Conservation (phyloP, 2,888 invertebrate species). For the Scaptodrosophila latifasciaeformis region DNA sequence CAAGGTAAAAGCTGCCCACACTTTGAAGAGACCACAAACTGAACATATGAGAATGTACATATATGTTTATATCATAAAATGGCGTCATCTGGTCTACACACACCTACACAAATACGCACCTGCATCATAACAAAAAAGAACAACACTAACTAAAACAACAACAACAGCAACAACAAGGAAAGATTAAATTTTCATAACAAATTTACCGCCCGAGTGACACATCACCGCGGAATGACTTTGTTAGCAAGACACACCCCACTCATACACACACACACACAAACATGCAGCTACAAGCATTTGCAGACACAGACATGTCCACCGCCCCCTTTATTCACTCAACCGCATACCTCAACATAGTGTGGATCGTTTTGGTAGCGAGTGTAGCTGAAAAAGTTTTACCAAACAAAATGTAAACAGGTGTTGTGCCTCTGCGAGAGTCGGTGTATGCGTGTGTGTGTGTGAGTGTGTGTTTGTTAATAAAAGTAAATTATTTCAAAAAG, state of each 20-base stretch:
- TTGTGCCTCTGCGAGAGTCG: slow-evolving; percentile 2
- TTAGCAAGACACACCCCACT: slow-evolving; percentile 14
- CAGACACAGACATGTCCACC: neutral
- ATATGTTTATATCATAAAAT: no score
- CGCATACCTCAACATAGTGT: no score
- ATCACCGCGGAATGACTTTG: slow-evolving; percentile 38
- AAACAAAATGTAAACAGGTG: slow-evolving; percentile 27
- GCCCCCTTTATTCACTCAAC: no score
- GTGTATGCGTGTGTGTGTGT: slow-evolving; percentile 10
- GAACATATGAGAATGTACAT: slow-evolving; percentile 28
- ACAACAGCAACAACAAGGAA: slow-evolving; percentile 12
- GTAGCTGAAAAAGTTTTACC: no score
- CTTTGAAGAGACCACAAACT: slow-evolving; percentile 15
- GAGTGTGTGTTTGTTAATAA: slow-evolving; percentile 7
- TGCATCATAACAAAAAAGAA: no score
- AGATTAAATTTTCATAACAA: slow-evolving; percentile 55
- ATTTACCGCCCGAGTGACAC: slow-evolving; percentile 43
- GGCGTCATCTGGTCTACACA: neutral
- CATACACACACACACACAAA: neutral
- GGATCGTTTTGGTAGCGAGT: no score
- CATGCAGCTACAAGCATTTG: slow-evolving; percentile 3
- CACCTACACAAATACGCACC: neutral
- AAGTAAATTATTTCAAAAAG: slow-evolving; percentile 52
- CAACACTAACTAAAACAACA: no score
- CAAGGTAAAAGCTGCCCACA: neutral